These are phyloP conservation scores for Psix sp. DNA, from an alignment of 1,140 invertebrate genomes.

Conservation along the genomic window DNA sequence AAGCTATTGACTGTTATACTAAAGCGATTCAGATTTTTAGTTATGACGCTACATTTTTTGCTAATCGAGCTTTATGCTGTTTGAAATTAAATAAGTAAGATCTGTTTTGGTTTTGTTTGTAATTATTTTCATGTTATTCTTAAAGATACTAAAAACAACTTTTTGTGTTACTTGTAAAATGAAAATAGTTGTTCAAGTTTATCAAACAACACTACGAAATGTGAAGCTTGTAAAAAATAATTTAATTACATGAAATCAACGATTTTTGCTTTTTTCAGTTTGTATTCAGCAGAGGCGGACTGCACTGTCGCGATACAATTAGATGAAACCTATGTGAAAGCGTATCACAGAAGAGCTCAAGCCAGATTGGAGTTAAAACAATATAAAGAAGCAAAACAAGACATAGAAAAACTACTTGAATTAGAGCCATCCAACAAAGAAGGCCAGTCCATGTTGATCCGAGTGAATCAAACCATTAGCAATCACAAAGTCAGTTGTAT, in stretches of 20 bases:
- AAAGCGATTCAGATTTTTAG: constrained; percentile 86
- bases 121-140: too few species aligned
- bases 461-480: constrained; percentile 78
- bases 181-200: not conserved
- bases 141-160: too few species aligned
- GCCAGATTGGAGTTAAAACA: constrained; percentile 82
- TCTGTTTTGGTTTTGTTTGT: too few species aligned
- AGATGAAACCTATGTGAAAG: constrained; percentile 88
- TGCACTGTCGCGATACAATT: constrained; percentile 84
- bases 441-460: constrained; percentile 79
- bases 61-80: constrained; percentile 92
- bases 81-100: constrained; percentile 91
- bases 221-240: constrained; percentile 1
- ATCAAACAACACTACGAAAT: too few species aligned
- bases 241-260: not conserved
- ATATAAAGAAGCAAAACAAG: constrained; percentile 81
- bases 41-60: constrained; percentile 88
- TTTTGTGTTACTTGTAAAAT: not conserved
- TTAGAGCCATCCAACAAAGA: constrained; percentile 85
- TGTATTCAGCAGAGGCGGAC: constrained; percentile 85
- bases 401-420: constrained; percentile 82
- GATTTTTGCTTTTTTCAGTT: constrained; percentile 75
- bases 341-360: constrained; percentile 84
- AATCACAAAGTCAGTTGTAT: constrained; percentile 62
- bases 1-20: constrained; percentile 89